Percentiles rank a stretch among this genome's conserved stretches.
Evolutionary conservation across 2,113 vertebrate genomes (phyloP).

Genomic region (Odontesthes bonariensis): DNA sequence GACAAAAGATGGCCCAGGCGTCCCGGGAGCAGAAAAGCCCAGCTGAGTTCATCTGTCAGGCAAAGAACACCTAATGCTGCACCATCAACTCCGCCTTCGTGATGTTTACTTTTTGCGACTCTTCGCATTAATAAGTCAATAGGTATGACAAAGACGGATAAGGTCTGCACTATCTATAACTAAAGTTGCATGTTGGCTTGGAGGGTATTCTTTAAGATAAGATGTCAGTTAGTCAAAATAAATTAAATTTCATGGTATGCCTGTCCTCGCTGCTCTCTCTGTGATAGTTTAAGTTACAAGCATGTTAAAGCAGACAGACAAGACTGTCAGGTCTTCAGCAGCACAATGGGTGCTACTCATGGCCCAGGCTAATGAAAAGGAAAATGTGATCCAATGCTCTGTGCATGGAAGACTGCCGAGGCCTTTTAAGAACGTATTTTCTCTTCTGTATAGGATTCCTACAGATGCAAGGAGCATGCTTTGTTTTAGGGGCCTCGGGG

Average conservation of each 20-base stretch:
- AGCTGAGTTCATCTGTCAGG: constrained; percentile 26
- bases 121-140: constrained; percentile 34
- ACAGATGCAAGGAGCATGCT: constrained; percentile 65
- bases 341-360: constrained; percentile 77
- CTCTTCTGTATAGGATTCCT: constrained; percentile 70
- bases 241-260: constrained; percentile 58
- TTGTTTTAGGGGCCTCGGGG: constrained; percentile 62
- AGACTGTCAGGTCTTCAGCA: constrained; percentile 65
- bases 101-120: constrained; percentile 36
- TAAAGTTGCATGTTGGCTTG: constrained; percentile 31
- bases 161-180: background rate
- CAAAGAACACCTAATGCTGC: constrained; percentile 23
- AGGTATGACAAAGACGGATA: background rate
- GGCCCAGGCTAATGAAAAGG: constrained; percentile 72
- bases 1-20: constrained; percentile 47
- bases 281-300: constrained; percentile 74
- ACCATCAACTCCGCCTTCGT: constrained; percentile 32
- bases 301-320: constrained; percentile 56
- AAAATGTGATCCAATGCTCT: constrained; percentile 77
- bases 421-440: constrained; percentile 67
- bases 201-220: constrained; percentile 18
- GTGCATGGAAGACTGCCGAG: constrained; percentile 57
- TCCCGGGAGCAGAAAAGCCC: constrained; percentile 20
- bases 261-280: constrained; percentile 47
- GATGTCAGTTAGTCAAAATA: constrained; percentile 32